Evolutionary conservation across 2,113 vertebrate genomes (phyloP).

Genomic region (Perognathus longimembris): DNA sequence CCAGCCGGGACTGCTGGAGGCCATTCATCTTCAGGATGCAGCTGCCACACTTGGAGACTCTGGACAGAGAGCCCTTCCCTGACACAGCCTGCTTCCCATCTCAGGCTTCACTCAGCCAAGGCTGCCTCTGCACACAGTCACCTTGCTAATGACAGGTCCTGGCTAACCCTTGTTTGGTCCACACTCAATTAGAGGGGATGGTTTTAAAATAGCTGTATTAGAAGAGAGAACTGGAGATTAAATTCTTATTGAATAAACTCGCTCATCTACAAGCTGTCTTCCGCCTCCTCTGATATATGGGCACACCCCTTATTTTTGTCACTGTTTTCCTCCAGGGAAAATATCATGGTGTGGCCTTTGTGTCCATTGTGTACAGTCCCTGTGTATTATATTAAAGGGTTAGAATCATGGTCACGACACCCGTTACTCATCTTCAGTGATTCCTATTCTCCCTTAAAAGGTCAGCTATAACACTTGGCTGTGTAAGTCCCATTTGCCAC

Average conservation of each 20-base stretch:
- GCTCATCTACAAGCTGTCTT: slow-evolving; percentile 9
- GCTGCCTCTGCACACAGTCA: slow-evolving; percentile 1
- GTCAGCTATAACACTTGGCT: neutral
- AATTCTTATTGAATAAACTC: slow-evolving; percentile 26
- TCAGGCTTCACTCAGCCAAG: slow-evolving; percentile 69
- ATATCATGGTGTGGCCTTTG: slow-evolving; percentile 53
- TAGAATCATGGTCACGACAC: slow-evolving; percentile 57
- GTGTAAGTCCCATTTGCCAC: neutral
- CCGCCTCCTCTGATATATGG: neutral
- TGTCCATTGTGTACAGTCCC: slow-evolving; percentile 35
- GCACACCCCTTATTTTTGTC: slow-evolving; percentile 41
- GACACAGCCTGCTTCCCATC: slow-evolving; percentile 42
- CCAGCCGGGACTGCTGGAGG: slow-evolving; percentile 56
- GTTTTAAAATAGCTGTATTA: neutral
- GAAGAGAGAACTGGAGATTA: neutral
- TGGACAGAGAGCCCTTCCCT: slow-evolving; percentile 3
- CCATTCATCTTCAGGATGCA: slow-evolving; percentile 8
- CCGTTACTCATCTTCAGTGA: slow-evolving; percentile 69
- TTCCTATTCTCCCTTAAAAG: slow-evolving; percentile 60
- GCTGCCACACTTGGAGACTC: neutral
- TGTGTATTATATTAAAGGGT: slow-evolving; percentile 68
- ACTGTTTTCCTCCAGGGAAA: slow-evolving; percentile 60
- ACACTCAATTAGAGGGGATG: neutral
- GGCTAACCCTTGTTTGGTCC: slow-evolving; percentile 73
- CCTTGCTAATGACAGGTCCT: slow-evolving; percentile 62